A percentile compares a stretch with the other conserved stretches of the same genome.
phyloP scores from a whole-genome alignment of 2,888 invertebrate genomes.

The Megastigmus dorsalis region DNA sequence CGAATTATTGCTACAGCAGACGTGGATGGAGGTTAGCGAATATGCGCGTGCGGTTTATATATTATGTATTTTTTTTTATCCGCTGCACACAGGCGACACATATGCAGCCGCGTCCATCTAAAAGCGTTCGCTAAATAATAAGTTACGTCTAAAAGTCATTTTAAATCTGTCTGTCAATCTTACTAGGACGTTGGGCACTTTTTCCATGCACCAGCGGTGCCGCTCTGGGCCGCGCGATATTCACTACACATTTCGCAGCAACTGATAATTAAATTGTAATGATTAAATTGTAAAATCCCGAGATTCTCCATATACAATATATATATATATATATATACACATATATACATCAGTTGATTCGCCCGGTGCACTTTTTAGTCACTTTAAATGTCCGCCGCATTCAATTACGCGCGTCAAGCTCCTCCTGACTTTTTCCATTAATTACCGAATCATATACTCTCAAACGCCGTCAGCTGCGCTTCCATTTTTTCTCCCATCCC shows the following conservation, averaged over 20 bases:
- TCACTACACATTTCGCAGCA: too few species aligned
- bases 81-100: neutral
- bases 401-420: neutral
- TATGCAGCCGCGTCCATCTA: neutral
- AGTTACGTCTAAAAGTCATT: conserved; percentile 18
- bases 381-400: conserved; percentile 1
- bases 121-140: conserved; percentile 20
- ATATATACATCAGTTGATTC: conserved; percentile 32
- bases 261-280: conserved; percentile 32
- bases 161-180: conserved; percentile 45
- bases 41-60: neutral
- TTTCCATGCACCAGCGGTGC: neutral
- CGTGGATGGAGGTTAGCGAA: neutral
- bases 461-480: neutral
- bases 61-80: neutral
- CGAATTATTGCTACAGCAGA: neutral
- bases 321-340: too few species aligned
- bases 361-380: neutral
- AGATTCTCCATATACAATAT: too few species aligned
- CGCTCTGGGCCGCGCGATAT: neutral
- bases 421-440: conserved; percentile 12
- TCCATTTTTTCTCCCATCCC: neutral
- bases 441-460: conserved; percentile 2
- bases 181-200: conserved; percentile 1
- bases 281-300: conserved; percentile 21